Evolutionary conservation across 2,888 invertebrate species (phyloP), one percentile per base, ranked within the genome.

Genomic region (Clanis bilineata): DNA sequence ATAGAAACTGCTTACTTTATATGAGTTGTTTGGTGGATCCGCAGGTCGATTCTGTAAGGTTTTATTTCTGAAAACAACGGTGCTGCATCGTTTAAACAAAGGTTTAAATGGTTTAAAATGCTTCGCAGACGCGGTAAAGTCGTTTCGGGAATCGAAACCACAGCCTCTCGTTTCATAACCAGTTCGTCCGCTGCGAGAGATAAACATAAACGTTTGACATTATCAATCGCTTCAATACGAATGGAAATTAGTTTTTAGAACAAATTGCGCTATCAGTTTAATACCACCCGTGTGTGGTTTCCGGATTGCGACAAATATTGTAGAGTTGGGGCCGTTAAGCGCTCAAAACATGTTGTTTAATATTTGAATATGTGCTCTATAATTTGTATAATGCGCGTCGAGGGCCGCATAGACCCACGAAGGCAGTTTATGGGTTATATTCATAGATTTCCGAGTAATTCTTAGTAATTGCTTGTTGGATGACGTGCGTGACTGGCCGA

Each of bases 361-460:
- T 51, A 32, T 51, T 51, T 51, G 51, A 51, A 51, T 56, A 60
- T 60, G 56, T 38, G 23, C 45, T 56, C 56, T 56, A 38, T 60
- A 60, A 60, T 60, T 60, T 60, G 28, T 45, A 25, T 45, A 60
- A 45, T 36, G 36, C 45, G 36, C 36, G 55, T 25, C 56, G 36
- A 38, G 47, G 58, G 25, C 47, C 47, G 22, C 25, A 47, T 47
- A 39, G 47, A 58, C 22, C 44, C 56, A 28, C 21, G 56, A 45
- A 62, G 62, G 64, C 63, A 64, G 72, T 78, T 77, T 77, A 79
- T 80, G 75, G 74, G 75, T 67, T 71, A 74, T 81, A 70, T 82
- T 80, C 78, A 79, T 79, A 81, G 80, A 78, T 82, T 80, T 79
- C 79, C 79, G 77, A 72, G 64, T 70, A 79, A 81, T 77, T 79